Conservation (phyloP, 2,888 invertebrate genomes). For the Andrena trimmerana region DNA sequence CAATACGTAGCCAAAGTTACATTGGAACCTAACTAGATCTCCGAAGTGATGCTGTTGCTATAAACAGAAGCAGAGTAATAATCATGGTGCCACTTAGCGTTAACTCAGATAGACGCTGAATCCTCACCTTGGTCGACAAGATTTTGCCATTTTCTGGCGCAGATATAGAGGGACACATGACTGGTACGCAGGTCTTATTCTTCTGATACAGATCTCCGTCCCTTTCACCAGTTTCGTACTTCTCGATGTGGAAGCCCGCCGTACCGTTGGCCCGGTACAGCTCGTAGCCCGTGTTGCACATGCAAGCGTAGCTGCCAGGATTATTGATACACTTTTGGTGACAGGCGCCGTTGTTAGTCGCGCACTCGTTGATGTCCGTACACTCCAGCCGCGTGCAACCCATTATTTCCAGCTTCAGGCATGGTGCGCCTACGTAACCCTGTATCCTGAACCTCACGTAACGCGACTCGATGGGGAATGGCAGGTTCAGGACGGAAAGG, state of each 20-base stretch:
- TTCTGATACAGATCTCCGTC: conserved; percentile 95
- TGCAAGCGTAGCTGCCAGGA: conserved; percentile 95
- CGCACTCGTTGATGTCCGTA: conserved; percentile 95
- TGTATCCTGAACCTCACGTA: conserved; percentile 93
- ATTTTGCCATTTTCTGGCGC: conserved; percentile 95
- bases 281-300: conserved; percentile 96
- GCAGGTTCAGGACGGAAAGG: conserved; percentile 95
- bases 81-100: background rate
- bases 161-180: conserved; percentile 93
- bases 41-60: conserved; percentile 93
- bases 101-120: too few species aligned
- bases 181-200: conserved; percentile 97
- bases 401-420: conserved; percentile 95
- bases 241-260: conserved; percentile 93
- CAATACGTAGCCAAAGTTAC: conserved; percentile 97
- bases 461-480: conserved; percentile 96
- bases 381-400: conserved; percentile 96
- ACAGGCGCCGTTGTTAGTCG: conserved; percentile 94
- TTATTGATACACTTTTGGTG: conserved; percentile 96
- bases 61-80: conserved; percentile 20
- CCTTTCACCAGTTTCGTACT: conserved; percentile 93
- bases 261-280: conserved; percentile 95
- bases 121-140: conserved; percentile 89
- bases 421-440: conserved; percentile 95
- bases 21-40: conserved; percentile 95